Evolutionary conservation across 2,888 invertebrate species (phyloP).

Genomic region (Erebia ligea): DNA sequence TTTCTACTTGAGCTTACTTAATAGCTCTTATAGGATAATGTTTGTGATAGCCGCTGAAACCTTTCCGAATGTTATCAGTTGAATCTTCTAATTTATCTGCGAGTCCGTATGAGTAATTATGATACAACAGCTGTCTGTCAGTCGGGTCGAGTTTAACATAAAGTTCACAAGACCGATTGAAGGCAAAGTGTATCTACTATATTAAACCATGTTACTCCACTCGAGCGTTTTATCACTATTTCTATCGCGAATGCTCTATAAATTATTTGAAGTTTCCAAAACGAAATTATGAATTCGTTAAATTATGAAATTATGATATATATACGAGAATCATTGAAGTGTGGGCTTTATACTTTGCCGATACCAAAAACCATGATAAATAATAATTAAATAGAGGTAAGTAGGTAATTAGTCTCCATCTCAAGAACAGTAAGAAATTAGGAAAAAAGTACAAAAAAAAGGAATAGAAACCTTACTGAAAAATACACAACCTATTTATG

Average conservation of each 20-base stretch:
- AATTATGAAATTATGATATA: too few species aligned
- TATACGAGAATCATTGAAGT: background rate
- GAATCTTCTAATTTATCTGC: background rate
- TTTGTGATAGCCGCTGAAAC: constrained; percentile 37
- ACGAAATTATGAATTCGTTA: too few species aligned
- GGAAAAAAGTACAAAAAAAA: background rate
- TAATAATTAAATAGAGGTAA: background rate
- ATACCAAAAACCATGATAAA: background rate
- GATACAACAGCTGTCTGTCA: background rate
- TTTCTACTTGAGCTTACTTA: constrained; percentile 45
- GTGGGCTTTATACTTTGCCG: background rate
- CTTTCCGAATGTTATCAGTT: constrained; percentile 23
- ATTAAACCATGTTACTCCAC: background rate
- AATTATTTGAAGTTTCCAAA: too few species aligned
- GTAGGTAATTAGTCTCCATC: background rate
- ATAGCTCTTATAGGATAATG: constrained; percentile 39
- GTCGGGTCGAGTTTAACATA: background rate
- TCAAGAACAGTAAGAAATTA: background rate
- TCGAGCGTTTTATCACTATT: background rate
- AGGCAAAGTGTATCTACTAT: background rate
- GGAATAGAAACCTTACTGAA: background rate
- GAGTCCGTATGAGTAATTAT: background rate
- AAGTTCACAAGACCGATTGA: background rate
- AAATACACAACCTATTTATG: background rate
- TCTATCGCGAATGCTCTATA: background rate